These are phyloP conservation scores for Rhagoletis zephyria DNA, from an alignment of 1,140 invertebrate species.

Conservation along the genomic window DNA sequence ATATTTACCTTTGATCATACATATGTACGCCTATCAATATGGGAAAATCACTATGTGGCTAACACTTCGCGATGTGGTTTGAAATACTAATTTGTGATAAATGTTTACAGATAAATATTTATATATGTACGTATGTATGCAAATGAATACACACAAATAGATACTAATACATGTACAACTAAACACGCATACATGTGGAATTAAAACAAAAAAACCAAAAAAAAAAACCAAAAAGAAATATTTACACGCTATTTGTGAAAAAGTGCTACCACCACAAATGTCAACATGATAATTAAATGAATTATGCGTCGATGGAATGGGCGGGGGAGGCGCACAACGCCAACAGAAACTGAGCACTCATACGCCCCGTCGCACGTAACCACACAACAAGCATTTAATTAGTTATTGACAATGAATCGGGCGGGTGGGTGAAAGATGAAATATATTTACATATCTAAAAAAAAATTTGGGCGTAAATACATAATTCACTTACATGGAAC, in stretches of 20 bases:
- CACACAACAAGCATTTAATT: conserved; percentile 52
- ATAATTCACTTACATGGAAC: not conserved
- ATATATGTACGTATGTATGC: not conserved
- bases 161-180: not conserved
- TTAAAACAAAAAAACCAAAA: not conserved
- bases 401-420: conserved; percentile 28
- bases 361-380: conserved; percentile 20
- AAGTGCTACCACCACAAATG: conserved; percentile 28
- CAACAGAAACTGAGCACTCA: not conserved
- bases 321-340: not conserved
- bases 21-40: not conserved
- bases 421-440: not conserved
- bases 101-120: conserved; percentile 49
- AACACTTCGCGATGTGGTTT: conserved; percentile 16
- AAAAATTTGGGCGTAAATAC: not conserved
- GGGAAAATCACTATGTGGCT: not conserved
- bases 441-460: not conserved
- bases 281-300: conserved; percentile 50
- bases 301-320: not conserved
- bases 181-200: not conserved
- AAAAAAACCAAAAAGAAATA: not conserved
- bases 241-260: not conserved
- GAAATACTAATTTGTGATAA: conserved; percentile 47
- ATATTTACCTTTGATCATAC: not conserved
- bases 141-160: not conserved